Conservation (phyloP, 2,888 invertebrate genomes). For the Perdita meconis region DNA sequence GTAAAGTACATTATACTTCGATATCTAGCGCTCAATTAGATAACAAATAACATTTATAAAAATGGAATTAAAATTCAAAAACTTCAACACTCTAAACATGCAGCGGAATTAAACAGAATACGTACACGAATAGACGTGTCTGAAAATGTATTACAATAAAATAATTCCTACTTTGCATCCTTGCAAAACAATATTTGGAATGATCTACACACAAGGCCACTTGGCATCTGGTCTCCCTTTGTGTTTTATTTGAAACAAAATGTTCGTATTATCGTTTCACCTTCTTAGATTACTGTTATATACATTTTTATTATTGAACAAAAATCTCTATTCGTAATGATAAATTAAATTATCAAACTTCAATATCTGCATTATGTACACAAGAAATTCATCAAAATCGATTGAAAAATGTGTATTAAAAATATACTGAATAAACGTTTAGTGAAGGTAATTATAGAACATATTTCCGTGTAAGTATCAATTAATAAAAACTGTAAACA, state of each 20-base stretch:
- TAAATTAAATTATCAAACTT: conserved; percentile 73
- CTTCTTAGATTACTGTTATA: conserved; percentile 66
- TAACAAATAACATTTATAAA: conserved; percentile 80
- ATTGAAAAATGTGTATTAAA: conserved; percentile 37
- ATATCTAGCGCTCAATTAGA: conserved; percentile 74
- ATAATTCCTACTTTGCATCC: conserved; percentile 62
- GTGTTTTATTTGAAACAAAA: conserved; percentile 56
- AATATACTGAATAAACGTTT: conserved; percentile 28
- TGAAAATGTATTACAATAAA: conserved; percentile 65
- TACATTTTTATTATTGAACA: conserved; percentile 73
- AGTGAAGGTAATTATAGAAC: conserved; percentile 28
- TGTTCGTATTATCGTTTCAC: conserved; percentile 46
- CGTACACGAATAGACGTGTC: conserved; percentile 65
- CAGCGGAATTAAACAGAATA: conserved; percentile 70
- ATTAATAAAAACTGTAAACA: conserved; percentile 42
- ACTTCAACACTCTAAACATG: conserved; percentile 82
- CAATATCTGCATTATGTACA: conserved; percentile 76
- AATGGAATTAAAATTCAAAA: conserved; percentile 82
- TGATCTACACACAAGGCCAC: conserved; percentile 67
- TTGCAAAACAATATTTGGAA: conserved; percentile 66
- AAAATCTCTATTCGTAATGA: conserved; percentile 63
- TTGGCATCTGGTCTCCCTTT: conserved; percentile 30
- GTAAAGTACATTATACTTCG: conserved; percentile 67
- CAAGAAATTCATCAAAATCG: conserved; percentile 58
- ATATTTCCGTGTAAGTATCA: conserved; percentile 20